Evolutionary conservation across 2,888 invertebrate species (phyloP).

Genomic region (Drosophila falleni): DNA sequence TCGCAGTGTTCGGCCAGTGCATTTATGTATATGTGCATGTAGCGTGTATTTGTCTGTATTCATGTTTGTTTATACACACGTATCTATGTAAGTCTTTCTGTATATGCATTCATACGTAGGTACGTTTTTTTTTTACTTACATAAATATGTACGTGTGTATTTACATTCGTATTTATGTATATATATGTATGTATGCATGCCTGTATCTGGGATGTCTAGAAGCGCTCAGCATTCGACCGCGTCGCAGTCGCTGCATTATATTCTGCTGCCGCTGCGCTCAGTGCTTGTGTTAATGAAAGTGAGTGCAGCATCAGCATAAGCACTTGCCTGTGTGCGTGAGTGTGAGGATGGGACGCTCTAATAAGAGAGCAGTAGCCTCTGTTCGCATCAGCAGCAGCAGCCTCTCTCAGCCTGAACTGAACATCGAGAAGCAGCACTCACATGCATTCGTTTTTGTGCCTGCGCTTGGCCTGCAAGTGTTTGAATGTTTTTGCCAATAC

Average conservation of each 20-base stretch:
- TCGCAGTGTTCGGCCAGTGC: conserved; percentile 56
- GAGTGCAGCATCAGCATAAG: conserved; percentile 76
- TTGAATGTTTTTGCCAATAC: conserved; percentile 53
- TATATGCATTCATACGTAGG: conserved; percentile 37
- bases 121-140: conserved; percentile 20
- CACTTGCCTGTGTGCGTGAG: conserved; percentile 58
- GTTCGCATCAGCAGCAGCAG: conserved; percentile 45
- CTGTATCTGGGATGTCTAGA: conserved; percentile 65
- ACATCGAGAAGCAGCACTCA: conserved; percentile 41
- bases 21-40: conserved; percentile 44
- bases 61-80: conserved; percentile 29
- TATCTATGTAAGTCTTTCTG: conserved; percentile 36
- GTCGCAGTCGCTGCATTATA: conserved; percentile 70
- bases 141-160: conserved; percentile 17
- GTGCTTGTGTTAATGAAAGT: conserved; percentile 74
- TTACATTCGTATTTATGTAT: conserved; percentile 21
- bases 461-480: conserved; percentile 57
- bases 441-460: conserved; percentile 57
- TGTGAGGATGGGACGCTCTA: conserved; percentile 54
- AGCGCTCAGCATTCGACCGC: conserved; percentile 50
- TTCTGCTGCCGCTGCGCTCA: conserved; percentile 59
- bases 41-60: conserved; percentile 26
- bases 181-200: conserved; percentile 17
- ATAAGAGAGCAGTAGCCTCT: conserved; percentile 71
- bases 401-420: conserved; percentile 42